A percentile compares a stretch with the other conserved stretches of the same genome.
Conservation (phyloP, 2,113 vertebrate genomes). For the Ophthalmotilapia sp. region DNA sequence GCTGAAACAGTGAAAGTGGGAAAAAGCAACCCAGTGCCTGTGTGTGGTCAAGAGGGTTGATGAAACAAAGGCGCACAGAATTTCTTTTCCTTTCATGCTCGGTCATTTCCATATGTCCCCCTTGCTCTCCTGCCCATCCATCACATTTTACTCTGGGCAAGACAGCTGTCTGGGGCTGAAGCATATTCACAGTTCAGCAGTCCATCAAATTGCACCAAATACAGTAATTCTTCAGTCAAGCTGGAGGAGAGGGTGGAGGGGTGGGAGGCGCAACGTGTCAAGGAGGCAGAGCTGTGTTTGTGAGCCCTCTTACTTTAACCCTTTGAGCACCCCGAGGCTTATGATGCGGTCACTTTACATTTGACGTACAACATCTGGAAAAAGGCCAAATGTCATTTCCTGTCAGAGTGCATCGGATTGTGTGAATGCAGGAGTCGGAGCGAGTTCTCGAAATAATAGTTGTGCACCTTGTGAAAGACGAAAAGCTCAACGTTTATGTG, state of each 20-base stretch:
- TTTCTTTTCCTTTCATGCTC: constrained; percentile 23
- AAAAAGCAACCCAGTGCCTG: background rate
- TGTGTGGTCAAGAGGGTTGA: background rate
- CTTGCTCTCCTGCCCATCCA: constrained; percentile 59
- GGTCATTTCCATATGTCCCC: constrained; percentile 70
- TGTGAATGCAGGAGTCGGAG: background rate
- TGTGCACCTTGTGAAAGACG: too few relatives aligned
- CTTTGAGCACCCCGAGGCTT: background rate
- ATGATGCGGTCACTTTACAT: background rate
- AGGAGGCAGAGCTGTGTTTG: background rate
- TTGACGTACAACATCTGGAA: background rate
- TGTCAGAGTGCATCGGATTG: background rate
- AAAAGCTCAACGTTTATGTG: background rate
- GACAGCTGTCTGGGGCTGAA: constrained; percentile 65
- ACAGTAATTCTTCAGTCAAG: constrained; percentile 62
- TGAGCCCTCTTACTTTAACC: background rate
- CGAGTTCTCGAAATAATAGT: background rate
- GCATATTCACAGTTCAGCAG: constrained; percentile 75
- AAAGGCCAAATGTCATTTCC: background rate
- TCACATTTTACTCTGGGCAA: constrained; percentile 65
- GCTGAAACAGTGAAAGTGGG: background rate
- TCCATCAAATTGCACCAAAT: constrained; percentile 74
- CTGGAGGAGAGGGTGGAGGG: background rate
- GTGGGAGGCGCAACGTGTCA: constrained; percentile 9
- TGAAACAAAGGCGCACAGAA: constrained; percentile 33